Evolutionary conservation across 2,888 invertebrate genomes (phyloP).

Genomic region (Cactoblastis cactorum): DNA sequence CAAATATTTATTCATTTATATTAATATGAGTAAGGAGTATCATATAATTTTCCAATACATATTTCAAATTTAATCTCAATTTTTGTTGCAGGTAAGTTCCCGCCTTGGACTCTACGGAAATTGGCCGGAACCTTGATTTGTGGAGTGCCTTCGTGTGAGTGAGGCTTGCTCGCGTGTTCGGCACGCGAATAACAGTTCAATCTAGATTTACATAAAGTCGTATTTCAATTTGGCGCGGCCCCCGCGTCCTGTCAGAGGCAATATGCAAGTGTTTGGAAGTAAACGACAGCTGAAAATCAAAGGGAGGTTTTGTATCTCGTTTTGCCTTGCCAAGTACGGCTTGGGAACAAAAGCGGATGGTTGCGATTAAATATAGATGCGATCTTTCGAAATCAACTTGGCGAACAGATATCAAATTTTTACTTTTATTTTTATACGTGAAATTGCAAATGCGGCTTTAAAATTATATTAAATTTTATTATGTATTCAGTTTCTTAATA

Average conservation of each 20-base stretch:
- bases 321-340: conserved; percentile 22
- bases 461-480: too few relatives aligned
- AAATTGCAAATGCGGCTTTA: too few relatives aligned
- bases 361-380: conserved; percentile 10
- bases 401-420: not conserved
- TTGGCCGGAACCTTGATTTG: conserved; percentile 54
- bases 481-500: not conserved
- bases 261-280: conserved; percentile 42
- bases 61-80: conserved; percentile 30
- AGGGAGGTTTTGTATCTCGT: conserved; percentile 41
- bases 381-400: conserved; percentile 2
- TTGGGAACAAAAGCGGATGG: conserved; percentile 13
- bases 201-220: conserved; percentile 57
- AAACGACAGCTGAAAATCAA: conserved; percentile 62
- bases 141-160: conserved; percentile 40
- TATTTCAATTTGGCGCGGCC: conserved; percentile 56
- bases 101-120: conserved; percentile 36
- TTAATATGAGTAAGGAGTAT: too few relatives aligned
- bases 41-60: not conserved
- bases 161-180: conserved; percentile 53
- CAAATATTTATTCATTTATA: too few relatives aligned
- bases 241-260: conserved; percentile 33
- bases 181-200: conserved; percentile 61
- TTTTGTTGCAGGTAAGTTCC: conserved; percentile 71
- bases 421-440: not conserved